phyloP scores from a whole-genome alignment of 2,797 vertebrate species.

The Limnodromus scolopaceus region DNA sequence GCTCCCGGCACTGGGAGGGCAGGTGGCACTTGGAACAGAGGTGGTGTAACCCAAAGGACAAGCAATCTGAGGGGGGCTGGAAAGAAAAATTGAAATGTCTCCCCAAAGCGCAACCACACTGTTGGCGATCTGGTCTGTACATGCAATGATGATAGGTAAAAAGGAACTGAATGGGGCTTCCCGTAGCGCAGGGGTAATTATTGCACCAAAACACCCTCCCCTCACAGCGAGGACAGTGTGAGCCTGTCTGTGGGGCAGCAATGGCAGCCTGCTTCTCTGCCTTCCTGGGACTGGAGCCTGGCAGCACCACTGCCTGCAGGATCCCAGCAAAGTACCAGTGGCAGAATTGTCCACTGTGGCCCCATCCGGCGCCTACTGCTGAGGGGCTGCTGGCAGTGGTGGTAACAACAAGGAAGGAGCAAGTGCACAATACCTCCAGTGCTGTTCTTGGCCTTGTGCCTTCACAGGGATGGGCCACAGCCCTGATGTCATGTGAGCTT shows the following conservation, averaged over 20 bases:
- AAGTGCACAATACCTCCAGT: neutral
- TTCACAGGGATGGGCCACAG: neutral
- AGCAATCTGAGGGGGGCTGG: neutral
- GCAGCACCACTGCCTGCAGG: neutral
- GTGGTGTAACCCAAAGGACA: conserved; percentile 9
- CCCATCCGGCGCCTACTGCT: neutral
- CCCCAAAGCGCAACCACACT: conserved; percentile 33
- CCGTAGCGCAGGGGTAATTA: conserved; percentile 49
- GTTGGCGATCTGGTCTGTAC: conserved; percentile 46
- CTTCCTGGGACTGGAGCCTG: neutral
- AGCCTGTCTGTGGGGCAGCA: neutral
- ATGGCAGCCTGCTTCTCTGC: neutral
- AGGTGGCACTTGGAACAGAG: conserved; percentile 52
- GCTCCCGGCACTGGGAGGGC: neutral
- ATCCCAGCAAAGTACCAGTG: neutral
- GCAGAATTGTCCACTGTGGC: neutral
- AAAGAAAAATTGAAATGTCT: conserved; percentile 26
- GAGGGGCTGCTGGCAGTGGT: neutral
- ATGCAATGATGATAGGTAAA: conserved; percentile 54
- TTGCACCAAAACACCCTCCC: conserved; percentile 62
- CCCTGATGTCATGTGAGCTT: neutral
- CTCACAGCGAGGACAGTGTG: conserved; percentile 18
- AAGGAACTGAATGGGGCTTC: conserved; percentile 36
- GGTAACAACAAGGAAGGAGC: neutral
- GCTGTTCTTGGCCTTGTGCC: neutral